Evolutionary conservation across 2,888 invertebrate genomes (phyloP).

Genomic region (Agrotis ipsilon): DNA sequence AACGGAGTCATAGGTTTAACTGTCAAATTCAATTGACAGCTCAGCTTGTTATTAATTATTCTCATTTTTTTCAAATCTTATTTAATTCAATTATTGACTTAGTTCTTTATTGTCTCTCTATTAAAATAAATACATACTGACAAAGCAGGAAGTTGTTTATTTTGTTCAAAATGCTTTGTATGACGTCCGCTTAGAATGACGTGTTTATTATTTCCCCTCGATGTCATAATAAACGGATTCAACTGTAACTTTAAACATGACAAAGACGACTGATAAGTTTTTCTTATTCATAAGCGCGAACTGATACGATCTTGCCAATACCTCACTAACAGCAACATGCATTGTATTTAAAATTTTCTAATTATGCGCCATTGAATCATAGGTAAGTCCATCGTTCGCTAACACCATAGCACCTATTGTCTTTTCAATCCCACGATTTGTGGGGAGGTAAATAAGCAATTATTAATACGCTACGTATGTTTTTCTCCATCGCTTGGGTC

Average conservation of each 20-base stretch:
- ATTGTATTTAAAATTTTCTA: slow-evolving; percentile 53
- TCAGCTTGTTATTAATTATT: too few relatives aligned
- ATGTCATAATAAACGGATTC: too few relatives aligned
- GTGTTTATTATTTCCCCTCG: too few relatives aligned
- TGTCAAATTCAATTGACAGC: too few relatives aligned
- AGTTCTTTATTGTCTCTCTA: too few relatives aligned
- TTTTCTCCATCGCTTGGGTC: slow-evolving; percentile 46
- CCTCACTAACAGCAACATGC: not conserved
- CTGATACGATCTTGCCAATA: slow-evolving; percentile 25
- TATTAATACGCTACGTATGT: slow-evolving; percentile 10
- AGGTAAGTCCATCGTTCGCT: slow-evolving; percentile 9
- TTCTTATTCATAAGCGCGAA: slow-evolving; percentile 25
- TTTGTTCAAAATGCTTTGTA: too few relatives aligned
- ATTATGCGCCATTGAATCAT: slow-evolving; percentile 38
- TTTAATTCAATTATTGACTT: too few relatives aligned
- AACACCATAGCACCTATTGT: slow-evolving; percentile 25
- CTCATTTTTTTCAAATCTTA: too few relatives aligned
- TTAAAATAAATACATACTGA: too few relatives aligned
- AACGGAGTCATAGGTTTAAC: too few relatives aligned
- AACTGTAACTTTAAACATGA: not conserved
- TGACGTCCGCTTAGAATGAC: too few relatives aligned
- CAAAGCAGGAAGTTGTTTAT: too few relatives aligned
- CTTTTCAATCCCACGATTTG: slow-evolving; percentile 51
- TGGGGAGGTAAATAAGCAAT: slow-evolving; percentile 36
- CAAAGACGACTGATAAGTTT: slow-evolving; percentile 1